These are phyloP conservation scores for Phlogophora meticulosa DNA, from an alignment of 2,888 invertebrate species.

Conservation along the genomic window DNA sequence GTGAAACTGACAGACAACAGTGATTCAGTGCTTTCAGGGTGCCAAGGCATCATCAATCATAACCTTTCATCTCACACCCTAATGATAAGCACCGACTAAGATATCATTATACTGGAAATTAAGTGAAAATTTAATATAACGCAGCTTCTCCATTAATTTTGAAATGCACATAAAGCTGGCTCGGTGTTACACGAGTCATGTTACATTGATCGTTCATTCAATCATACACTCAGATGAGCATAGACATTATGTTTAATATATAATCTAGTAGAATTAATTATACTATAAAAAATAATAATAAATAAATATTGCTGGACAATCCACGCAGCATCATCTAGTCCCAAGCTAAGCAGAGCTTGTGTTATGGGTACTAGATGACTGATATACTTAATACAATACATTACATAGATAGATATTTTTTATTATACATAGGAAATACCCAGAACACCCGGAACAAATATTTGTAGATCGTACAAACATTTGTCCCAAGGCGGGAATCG, in stretches of 20 bases:
- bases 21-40: constrained; percentile 76
- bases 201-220: not conserved
- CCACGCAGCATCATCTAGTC: too few relatives aligned
- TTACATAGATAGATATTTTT: too few relatives aligned
- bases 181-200: constrained; percentile 21
- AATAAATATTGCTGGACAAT: too few relatives aligned
- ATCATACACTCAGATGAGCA: not conserved
- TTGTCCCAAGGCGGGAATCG: too few relatives aligned
- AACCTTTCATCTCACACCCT: constrained; percentile 66
- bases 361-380: too few relatives aligned
- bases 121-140: constrained; percentile 63
- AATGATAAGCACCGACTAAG: constrained; percentile 73
- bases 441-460: too few relatives aligned
- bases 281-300: too few relatives aligned
- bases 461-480: too few relatives aligned
- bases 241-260: not conserved
- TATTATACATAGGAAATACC: too few relatives aligned
- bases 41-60: constrained; percentile 76
- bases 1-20: constrained; percentile 77
- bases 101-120: constrained; percentile 67
- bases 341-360: too few relatives aligned
- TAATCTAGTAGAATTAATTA: too few relatives aligned
- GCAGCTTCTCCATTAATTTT: constrained; percentile 54
- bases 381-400: too few relatives aligned
- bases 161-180: constrained; percentile 27